Evolutionary conservation across 2,888 invertebrate genomes (phyloP), one percentile per base, ranked within the genome.

Genomic region (Drosophila austrosaltans): DNA sequence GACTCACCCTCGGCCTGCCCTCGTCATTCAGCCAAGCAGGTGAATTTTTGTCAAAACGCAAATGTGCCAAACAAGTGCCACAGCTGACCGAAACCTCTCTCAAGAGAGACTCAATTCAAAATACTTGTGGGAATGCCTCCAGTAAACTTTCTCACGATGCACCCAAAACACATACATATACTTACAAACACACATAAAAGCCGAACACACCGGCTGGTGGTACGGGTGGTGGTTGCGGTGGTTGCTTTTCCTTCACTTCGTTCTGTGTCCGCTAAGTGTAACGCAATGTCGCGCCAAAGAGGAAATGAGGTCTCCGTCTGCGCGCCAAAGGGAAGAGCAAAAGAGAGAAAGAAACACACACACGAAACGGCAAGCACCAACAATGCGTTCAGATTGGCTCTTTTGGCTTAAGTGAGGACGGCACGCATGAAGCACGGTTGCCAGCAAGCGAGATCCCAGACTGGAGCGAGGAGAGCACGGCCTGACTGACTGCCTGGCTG

Each of bases 91-190:
- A 69, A 65, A 56, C 36, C 36, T 36, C 36, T 36, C 36, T 36
- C 36, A 36, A 72, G 72, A 57, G 73, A 60, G 72, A 69, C 77
- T 63, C 78, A 82, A 82, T 85, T 66, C 85, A 48, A 87, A 89
- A 85, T 85, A 87, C 89, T 85, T 92, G 92, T 92, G 92, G 92
- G 92, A 92, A 92, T 92, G 90, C 88, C 85, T 88, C 87, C 84
- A 90, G 90, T 90, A 86, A 90, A 92, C 90, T 92, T 92, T 92
- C 92, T 92, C 92, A 92, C 92, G 92, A 92, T 92, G 87, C 81
- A 81, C 71, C 76, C 79, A 63, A 32, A 53, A 63, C 22, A 36
- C n/a, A 44, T 10, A 12, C 4, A 59, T 10, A 12, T n/a, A 30
- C 42, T 30, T 16, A 30, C 42, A 28, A 6, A 10, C 25, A 48